These are phyloP conservation scores for Cassiopea xamachana DNA, from an alignment of 30 jellyfish, hydroid and myxozoan species.

Conservation along the genomic window DNA sequence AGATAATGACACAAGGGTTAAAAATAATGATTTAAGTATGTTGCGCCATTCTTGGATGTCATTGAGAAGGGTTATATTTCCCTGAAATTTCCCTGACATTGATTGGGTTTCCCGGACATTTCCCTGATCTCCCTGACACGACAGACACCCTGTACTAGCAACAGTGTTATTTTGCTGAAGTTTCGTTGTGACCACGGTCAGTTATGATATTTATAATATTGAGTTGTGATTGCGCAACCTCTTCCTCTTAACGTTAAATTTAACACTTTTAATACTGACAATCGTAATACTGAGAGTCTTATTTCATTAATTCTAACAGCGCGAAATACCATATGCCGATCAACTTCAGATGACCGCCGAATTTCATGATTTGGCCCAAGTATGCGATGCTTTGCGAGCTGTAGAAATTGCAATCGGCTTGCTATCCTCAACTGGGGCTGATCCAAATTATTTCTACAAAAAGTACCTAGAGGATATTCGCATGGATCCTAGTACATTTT, in stretches of 20 bases:
- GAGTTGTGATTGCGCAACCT: neutral
- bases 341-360: constrained; percentile 69
- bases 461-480: constrained; percentile 68
- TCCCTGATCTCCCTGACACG: too few species aligned
- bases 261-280: neutral
- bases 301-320: constrained; percentile 6
- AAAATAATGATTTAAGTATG: too few species aligned
- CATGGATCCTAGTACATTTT: constrained; percentile 35
- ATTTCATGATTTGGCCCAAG: constrained; percentile 55
- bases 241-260: neutral
- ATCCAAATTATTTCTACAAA: constrained; percentile 50
- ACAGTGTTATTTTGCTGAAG: too few species aligned
- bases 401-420: constrained; percentile 73
- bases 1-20: too few species aligned
- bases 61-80: too few species aligned
- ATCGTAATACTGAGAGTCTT: too few species aligned
- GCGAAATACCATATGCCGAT: constrained; percentile 54
- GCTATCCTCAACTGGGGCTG: constrained; percentile 68
- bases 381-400: constrained; percentile 80
- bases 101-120: too few species aligned
- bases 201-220: too few species aligned
- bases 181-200: too few species aligned
- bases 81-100: too few species aligned
- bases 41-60: too few species aligned
- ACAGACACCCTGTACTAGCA: too few species aligned